Evolutionary conservation across 2,888 invertebrate species (phyloP), one percentile per base, ranked within the genome.

Genomic region (Megalurothrips usitatus): DNA sequence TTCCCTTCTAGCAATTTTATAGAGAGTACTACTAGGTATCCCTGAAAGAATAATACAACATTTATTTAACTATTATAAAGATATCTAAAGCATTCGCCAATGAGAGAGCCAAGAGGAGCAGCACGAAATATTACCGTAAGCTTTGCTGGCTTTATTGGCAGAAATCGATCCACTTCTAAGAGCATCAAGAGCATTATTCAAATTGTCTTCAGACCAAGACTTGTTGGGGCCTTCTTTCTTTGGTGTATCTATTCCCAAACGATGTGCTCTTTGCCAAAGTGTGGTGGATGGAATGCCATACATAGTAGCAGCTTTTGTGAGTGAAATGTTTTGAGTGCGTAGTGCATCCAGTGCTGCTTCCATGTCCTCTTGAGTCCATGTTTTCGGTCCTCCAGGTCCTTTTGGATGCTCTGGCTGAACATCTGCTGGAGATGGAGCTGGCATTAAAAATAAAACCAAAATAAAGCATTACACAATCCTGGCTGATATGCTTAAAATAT

Each of bases 211-310:
- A 84, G 94, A 94, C 96, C 96, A 96, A 10, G 94, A 93, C 88
- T 95, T 95, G 81, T 94, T 92, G 17, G 93, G 92, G 78, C 94
- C 95, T 86, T 96, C 96, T 88, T 95, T 95, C 89, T 96, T 96
- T 82, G 96, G 96, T 83, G 96, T 96, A 88, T 95, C 95, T 87
- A 96, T 96, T 84, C 96, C 96, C 86, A 95, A 89, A 81, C 95
- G 90, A 88, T 96, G 96, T 52, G 96, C 96, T 84, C 96, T 91
- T 88, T 96, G 96, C 96, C 96, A 96, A 63, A 96, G 89, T 19
- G 96, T 96, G 80, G 96, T 96, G 81, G 96, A 95, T 81, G 96
- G 96, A 86, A 96, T 96, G 84, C 96, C 95, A 87, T 93, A 96
- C 34, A 93, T 93, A 78, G 95, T 92, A 84, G 94, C 93, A 81